Conservation (phyloP, 2,797 vertebrate genomes). For the Sebastes steindachneri region DNA sequence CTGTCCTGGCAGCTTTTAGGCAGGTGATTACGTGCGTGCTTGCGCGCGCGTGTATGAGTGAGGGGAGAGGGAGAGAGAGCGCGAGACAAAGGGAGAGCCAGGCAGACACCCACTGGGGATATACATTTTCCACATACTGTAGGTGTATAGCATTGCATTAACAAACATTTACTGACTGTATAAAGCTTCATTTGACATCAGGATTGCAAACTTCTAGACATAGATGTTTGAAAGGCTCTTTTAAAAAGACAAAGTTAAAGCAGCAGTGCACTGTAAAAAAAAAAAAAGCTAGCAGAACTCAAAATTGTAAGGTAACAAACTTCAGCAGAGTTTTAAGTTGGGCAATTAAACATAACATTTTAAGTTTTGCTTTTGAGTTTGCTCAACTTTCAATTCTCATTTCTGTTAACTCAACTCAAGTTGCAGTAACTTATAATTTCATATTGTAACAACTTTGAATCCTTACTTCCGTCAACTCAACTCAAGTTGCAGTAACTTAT, state of each 20-base stretch:
- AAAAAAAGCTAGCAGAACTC: no score
- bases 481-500: no score
- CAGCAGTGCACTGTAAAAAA: no score
- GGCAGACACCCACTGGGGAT: slow-evolving; percentile 39
- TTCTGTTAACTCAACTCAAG: no score
- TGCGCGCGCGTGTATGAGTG: neutral
- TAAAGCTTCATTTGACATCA: neutral
- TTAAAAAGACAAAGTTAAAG: neutral
- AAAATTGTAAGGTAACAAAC: no score
- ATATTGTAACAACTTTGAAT: no score
- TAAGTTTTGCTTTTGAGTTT: no score
- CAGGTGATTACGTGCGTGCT: slow-evolving; percentile 22
- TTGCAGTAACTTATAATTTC: no score
- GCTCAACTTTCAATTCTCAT: no score
- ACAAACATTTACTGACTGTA: neutral
- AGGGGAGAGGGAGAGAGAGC: neutral
- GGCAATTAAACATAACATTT: no score
- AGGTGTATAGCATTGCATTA: neutral
- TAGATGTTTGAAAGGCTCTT: neutral
- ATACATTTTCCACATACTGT: slow-evolving; percentile 31
- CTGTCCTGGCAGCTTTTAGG: slow-evolving; percentile 34
- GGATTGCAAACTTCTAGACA: neutral
- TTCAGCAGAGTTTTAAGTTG: no score
- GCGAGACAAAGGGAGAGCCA: slow-evolving; percentile 1
- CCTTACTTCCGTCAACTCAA: no score